phyloP scores from a whole-genome alignment of 2,797 vertebrate genomes.

The Mionectes olivaceus region DNA sequence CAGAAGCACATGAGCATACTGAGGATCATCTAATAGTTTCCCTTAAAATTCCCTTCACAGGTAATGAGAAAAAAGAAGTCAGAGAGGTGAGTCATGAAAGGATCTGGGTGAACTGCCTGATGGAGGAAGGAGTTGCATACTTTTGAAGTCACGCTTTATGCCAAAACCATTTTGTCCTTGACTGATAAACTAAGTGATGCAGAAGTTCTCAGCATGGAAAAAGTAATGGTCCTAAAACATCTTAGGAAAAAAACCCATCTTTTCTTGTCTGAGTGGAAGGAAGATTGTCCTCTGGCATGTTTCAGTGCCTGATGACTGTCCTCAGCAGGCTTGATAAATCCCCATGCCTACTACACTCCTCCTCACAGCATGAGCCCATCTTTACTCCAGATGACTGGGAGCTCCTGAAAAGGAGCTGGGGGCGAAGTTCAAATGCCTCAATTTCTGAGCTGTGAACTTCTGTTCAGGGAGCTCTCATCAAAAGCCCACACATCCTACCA shows the following conservation, averaged over 20 bases:
- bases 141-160: fast-evolving
- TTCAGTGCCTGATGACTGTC: neutral
- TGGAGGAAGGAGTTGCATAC: neutral
- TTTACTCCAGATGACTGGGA: neutral
- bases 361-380: fast-evolving
- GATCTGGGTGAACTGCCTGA: neutral
- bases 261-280: neutral
- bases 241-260: neutral
- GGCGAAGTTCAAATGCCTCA: neutral
- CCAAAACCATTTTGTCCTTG: neutral
- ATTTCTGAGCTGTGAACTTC: neutral
- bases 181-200: neutral
- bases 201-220: neutral
- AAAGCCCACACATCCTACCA: neutral
- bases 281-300: neutral
- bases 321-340: fast-evolving
- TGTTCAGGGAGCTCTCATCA: neutral
- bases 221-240: neutral
- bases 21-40: neutral
- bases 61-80: neutral
- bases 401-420: neutral
- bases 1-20: neutral
- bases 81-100: neutral
- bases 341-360: neutral
- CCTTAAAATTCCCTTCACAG: neutral